Conservation (phyloP, 2,113 vertebrate genomes). For the Lipophrys pholis region DNA sequence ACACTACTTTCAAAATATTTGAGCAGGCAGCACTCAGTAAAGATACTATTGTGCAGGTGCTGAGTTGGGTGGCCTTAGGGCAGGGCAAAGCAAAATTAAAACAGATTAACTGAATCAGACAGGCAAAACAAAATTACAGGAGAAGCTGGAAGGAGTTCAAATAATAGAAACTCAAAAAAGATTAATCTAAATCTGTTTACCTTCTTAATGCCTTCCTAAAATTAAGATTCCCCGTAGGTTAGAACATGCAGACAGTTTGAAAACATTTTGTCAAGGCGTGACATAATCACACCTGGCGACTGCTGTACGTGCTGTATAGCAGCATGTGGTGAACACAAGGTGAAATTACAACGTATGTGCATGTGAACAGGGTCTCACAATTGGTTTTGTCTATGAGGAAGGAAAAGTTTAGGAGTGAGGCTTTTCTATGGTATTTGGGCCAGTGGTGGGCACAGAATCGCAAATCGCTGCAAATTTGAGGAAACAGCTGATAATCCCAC, state of each 20-base stretch:
- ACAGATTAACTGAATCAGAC: constrained; percentile 7
- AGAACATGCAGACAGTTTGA: constrained; percentile 16
- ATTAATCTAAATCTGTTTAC: constrained; percentile 36
- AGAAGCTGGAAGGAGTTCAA: constrained; percentile 4
- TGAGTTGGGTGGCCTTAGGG: neutral
- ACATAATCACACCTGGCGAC: constrained; percentile 36
- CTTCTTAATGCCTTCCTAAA: constrained; percentile 7
- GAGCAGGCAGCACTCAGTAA: neutral
- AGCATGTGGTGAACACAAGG: constrained; percentile 8
- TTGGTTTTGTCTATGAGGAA: constrained; percentile 34
- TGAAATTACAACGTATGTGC: constrained; percentile 35
- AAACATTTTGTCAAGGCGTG: constrained; percentile 21
- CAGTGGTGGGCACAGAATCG: constrained; percentile 47
- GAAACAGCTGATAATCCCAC: constrained; percentile 74
- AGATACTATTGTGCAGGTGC: constrained; percentile 26
- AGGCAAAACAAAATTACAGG: neutral
- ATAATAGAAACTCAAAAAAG: constrained; percentile 29
- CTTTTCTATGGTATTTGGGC: constrained; percentile 32
- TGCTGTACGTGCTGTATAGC: neutral
- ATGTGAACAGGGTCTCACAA: constrained; percentile 43
- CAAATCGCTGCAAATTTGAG: constrained; percentile 55
- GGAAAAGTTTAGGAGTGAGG: constrained; percentile 54
- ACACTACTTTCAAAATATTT: neutral
- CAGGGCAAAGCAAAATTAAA: constrained; percentile 8
- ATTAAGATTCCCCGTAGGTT: constrained; percentile 4